Conservation (phyloP, 2,888 invertebrate genomes). For the Trachelus stipa region DNA sequence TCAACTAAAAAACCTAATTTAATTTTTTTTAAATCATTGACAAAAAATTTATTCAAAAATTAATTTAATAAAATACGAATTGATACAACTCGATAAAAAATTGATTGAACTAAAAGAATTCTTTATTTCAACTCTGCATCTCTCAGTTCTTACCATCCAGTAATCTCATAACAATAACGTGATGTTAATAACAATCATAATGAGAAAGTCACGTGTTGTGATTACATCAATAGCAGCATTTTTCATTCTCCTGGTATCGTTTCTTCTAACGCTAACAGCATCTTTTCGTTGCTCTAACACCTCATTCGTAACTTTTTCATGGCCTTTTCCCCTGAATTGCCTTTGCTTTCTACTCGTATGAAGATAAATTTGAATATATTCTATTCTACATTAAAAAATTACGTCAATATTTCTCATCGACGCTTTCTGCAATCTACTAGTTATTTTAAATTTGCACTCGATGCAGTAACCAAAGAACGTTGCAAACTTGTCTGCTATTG, state of each 20-base stretch:
- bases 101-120: no score
- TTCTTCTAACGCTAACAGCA: conserved; percentile 26
- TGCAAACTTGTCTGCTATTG: conserved; percentile 23
- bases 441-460: conserved; percentile 28
- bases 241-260: conserved; percentile 19
- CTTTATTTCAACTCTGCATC: no score
- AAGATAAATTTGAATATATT: conserved; percentile 20
- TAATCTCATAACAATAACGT: no score
- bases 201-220: no score
- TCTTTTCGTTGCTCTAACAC: conserved; percentile 27
- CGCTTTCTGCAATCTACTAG: conserved; percentile 15
- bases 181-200: no score
- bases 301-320: conserved; percentile 22
- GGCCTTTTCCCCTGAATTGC: conserved; percentile 24
- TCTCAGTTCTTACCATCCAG: no score
- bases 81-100: no score
- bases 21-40: no score
- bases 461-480: conserved; percentile 26
- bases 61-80: no score
- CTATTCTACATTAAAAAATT: conserved; percentile 20
- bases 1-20: no score
- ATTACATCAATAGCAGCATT: no score
- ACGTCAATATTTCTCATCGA: conserved; percentile 26
- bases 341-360: conserved; percentile 23
- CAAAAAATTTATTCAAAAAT: no score